phyloP scores from a whole-genome alignment of 2,113 vertebrate genomes.

The Callaeas wilsoni region DNA sequence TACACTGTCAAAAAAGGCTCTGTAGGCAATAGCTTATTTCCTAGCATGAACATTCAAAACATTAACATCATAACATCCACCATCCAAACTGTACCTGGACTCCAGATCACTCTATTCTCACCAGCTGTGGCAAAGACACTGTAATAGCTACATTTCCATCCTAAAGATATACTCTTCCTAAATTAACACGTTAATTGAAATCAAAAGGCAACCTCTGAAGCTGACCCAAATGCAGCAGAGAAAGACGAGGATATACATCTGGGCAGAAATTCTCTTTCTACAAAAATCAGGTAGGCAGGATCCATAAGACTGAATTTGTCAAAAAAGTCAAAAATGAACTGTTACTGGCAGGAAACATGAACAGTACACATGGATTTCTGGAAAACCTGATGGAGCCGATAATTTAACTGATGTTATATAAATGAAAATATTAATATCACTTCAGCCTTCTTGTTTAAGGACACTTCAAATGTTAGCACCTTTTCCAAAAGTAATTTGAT shows the following conservation, averaged over 20 bases:
- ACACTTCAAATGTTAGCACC: background rate
- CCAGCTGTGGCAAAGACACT: background rate
- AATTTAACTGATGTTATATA: background rate
- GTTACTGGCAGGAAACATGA: background rate
- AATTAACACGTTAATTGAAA: background rate
- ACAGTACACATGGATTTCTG: background rate
- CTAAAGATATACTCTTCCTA: background rate
- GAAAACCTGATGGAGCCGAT: background rate
- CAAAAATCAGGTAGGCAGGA: background rate
- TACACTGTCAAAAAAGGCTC: background rate
- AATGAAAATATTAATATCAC: slow-evolving; percentile 1
- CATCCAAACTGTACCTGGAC: background rate
- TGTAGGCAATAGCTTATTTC: background rate
- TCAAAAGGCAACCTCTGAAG: background rate
- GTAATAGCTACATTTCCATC: background rate
- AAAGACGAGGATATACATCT: background rate
- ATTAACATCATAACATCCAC: background rate
- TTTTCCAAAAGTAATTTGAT: background rate
- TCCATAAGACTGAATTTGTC: background rate
- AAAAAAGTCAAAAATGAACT: background rate
- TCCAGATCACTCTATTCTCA: background rate
- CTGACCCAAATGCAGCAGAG: background rate
- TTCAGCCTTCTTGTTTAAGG: background rate
- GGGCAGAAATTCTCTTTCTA: background rate
- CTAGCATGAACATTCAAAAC: background rate